Evolutionary conservation across 2,797 vertebrate species (phyloP).

Genomic region (Geotrypetes seraphini): DNA sequence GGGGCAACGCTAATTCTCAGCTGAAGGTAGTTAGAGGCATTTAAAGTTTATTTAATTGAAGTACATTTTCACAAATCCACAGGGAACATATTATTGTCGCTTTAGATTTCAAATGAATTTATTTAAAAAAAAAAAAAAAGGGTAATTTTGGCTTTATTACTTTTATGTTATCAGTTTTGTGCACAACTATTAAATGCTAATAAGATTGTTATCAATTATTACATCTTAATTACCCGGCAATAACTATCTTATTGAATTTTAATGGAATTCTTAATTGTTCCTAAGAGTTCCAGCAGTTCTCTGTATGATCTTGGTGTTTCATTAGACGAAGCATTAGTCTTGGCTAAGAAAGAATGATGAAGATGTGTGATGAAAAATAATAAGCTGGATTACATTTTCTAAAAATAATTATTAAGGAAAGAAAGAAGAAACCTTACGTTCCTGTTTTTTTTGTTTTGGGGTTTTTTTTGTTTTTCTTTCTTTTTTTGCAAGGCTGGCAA

Average conservation of each 20-base stretch:
- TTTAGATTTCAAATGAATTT: conserved; percentile 3
- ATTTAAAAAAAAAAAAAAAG: not conserved
- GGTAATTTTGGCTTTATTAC: conserved; percentile 2
- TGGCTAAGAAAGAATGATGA: conserved; percentile 17
- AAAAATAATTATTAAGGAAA: conserved; percentile 17
- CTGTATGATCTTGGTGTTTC: too few relatives aligned
- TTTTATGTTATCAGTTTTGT: conserved; percentile 40
- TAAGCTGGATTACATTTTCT: conserved; percentile 18
- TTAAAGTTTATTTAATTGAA: conserved; percentile 4
- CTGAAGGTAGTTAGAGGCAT: too few relatives aligned
- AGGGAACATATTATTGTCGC: not conserved
- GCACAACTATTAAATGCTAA: conserved; percentile 49
- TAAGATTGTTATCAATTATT: conserved; percentile 46
- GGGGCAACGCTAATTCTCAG: too few relatives aligned
- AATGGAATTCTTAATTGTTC: too few relatives aligned
- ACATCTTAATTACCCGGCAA: conserved; percentile 46
- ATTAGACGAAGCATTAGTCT: conserved; percentile 16
- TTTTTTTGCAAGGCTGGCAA: conserved; percentile 8
- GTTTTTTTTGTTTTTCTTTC: too few relatives aligned
- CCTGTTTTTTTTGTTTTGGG: too few relatives aligned
- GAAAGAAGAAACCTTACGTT: conserved; percentile 6
- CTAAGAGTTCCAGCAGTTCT: too few relatives aligned
- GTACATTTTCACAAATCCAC: conserved; percentile 5
- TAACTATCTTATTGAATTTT: too few relatives aligned
- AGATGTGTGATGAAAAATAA: conserved; percentile 12